phyloP scores from a whole-genome alignment of 2,113 vertebrate species.

The Vimba vimba region DNA sequence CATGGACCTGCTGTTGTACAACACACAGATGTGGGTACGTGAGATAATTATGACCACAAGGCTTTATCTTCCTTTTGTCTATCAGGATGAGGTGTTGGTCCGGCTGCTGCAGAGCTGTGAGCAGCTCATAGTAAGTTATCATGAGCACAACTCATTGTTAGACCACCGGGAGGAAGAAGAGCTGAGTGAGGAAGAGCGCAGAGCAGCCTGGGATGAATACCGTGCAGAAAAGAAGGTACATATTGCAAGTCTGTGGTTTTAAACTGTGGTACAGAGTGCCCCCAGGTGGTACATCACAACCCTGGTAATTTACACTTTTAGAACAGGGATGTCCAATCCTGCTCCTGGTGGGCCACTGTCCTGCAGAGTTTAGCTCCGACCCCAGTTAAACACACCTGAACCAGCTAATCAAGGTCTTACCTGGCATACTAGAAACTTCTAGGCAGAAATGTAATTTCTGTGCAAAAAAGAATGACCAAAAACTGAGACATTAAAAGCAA shows the following conservation, averaged over 20 bases:
- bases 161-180: constrained; percentile 96
- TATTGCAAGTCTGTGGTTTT: background rate
- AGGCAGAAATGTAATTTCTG: no score
- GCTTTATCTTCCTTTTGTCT: constrained; percentile 8
- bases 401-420: no score
- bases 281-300: background rate
- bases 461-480: no score
- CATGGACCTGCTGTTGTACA: background rate
- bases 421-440: no score
- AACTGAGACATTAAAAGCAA: no score
- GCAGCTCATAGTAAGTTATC: constrained; percentile 90
- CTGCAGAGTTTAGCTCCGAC: no score
- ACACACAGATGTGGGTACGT: background rate
- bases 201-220: constrained; percentile 95
- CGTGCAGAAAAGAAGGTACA: constrained; percentile 88
- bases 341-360: no score
- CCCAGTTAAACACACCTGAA: no score
- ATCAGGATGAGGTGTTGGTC: constrained; percentile 84
- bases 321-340: no score
- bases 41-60: background rate
- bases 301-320: background rate
- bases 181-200: constrained; percentile 91
- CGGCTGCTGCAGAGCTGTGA: constrained; percentile 85
- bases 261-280: background rate
- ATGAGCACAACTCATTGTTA: constrained; percentile 94